Conservation (phyloP, 2,888 invertebrate genomes). For the Meiosimyza decipiens region DNA sequence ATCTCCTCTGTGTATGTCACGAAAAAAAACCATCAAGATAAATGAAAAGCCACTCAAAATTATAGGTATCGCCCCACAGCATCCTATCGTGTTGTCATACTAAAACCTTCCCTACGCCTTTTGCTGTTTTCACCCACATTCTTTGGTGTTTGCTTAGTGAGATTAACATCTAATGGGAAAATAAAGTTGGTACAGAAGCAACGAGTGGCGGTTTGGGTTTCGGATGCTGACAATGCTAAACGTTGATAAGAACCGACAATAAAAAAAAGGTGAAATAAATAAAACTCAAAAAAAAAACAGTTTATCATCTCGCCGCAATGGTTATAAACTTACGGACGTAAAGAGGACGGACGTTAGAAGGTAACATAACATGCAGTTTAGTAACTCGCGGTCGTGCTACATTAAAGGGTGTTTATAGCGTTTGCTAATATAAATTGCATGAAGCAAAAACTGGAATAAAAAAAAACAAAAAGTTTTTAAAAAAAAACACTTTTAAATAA, state of each 20-base stretch:
- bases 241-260: constrained; percentile 14
- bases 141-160: neutral
- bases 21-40: no score
- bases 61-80: no score
- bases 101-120: no score
- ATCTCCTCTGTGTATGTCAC: no score
- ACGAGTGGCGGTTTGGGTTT: neutral
- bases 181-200: constrained; percentile 3
- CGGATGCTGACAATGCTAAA: constrained; percentile 14
- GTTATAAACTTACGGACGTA: neutral
- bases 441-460: no score
- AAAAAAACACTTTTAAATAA: no score
- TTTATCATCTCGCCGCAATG: neutral
- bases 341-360: neutral
- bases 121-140: no score
- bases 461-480: no score
- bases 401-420: constrained; percentile 3
- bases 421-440: neutral
- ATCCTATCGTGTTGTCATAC: neutral
- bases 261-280: constrained; percentile 1
- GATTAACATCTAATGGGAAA: constrained; percentile 8
- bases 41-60: no score
- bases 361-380: constrained; percentile 12
- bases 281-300: constrained; percentile 2
- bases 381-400: constrained; percentile 25